Conservation (phyloP, 2,113 vertebrate species). For the Meles meles region DNA sequence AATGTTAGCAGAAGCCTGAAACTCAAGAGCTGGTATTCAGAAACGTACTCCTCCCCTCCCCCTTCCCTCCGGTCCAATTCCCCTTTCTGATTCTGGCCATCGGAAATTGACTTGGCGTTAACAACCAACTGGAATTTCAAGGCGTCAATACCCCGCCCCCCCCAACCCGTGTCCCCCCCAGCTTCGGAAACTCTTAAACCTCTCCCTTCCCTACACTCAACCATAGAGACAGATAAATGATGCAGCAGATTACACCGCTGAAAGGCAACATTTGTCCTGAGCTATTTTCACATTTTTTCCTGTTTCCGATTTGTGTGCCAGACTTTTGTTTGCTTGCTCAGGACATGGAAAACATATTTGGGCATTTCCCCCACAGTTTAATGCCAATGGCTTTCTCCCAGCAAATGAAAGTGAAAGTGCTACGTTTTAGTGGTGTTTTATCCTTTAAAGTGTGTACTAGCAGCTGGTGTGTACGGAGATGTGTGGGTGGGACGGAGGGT, state of each 20-base stretch:
- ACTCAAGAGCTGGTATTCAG: slow-evolving; percentile 48
- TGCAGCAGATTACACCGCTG: neutral
- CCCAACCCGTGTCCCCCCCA: neutral
- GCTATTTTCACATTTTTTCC: neutral
- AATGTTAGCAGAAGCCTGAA: slow-evolving; percentile 68
- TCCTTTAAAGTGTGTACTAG: slow-evolving; percentile 10
- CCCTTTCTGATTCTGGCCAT: slow-evolving; percentile 36
- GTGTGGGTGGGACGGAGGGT: neutral
- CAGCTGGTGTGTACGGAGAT: neutral
- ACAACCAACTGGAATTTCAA: slow-evolving; percentile 42
- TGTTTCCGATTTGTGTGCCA: slow-evolving; percentile 53
- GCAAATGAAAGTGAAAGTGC: slow-evolving; percentile 70
- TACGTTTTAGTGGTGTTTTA: neutral
- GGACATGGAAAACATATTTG: slow-evolving; percentile 32
- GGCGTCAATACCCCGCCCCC: slow-evolving; percentile 20
- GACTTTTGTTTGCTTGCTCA: slow-evolving; percentile 35
- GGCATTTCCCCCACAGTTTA: neutral
- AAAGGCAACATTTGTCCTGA: slow-evolving; percentile 44
- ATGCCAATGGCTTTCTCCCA: neutral
- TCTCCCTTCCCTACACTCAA: neutral
- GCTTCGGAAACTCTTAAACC: neutral
- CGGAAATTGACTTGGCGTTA: slow-evolving; percentile 63
- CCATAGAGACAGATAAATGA: slow-evolving; percentile 14
- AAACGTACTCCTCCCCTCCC: neutral
- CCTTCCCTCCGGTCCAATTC: slow-evolving; percentile 45